Base-by-base conservation (phyloP, 2,888 invertebrate genomes). In the Rhyacophila evoluta region DNA sequence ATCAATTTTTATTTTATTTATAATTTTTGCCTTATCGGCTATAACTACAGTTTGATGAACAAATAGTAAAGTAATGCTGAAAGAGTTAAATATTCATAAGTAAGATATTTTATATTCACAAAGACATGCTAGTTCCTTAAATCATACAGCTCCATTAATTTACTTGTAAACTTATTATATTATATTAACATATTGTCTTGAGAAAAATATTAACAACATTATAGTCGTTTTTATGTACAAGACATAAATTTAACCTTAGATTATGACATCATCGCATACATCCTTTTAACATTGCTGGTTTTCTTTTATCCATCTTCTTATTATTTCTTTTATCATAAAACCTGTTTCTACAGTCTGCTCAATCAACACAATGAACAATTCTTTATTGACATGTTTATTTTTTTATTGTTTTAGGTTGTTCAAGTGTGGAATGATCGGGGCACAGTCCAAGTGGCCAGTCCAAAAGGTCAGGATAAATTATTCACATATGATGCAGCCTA, bases 401-500 rank as follows among this genome's bases (percentile, higher is more conserved):
- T 37, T 70, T 15, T 68, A 37, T 70, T 41, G 79, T 85, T 85
- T 81, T 87, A 90, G 86, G 94, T 95, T 83, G 97, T 99, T 75
- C 93, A 94, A 83, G 95, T 98, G 84, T 93, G 93, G 88, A 93
- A 95, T 28, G 93, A 95, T 84, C 92, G 96, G 83, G 98, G 98
- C 36, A 95, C 95, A 1, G 95, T 99, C 81, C 97, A 98, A 87
- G 94, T 99, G 75, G 92, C 92, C 84, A 97, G 97, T 89, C 95
- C 95, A 39, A 94, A 95, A 84, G 95, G 95, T 74, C 93, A 93
- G 85, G 95, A 96, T 83, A 98, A 98, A 88, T 92, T 95, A 83
- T 99, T 99, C 89, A 98, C 98, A 0, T 99, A 98, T 89, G 99
- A 99, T 89, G 95, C 98, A 36, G 98, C 98, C 4, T 99, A 98